Evolutionary conservation across 2,797 vertebrate species (phyloP), one percentile per base, ranked within the genome.

Genomic region (Columba guinea): DNA sequence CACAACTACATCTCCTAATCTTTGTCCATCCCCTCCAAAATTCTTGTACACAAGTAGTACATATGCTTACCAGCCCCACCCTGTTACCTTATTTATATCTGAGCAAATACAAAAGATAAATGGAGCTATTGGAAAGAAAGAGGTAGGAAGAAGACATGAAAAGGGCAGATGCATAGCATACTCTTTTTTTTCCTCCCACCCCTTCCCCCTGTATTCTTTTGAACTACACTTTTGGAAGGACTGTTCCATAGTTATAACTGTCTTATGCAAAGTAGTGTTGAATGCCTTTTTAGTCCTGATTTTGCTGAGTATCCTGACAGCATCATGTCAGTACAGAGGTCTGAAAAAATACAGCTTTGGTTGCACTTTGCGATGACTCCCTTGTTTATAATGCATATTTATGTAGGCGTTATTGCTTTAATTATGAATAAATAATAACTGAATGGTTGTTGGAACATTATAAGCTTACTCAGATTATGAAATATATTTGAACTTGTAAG

Each of bases 121-220:
- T 26, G 14, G 15, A 24, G 27, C 52, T 85, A 32, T 58, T 70
- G 46, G 34, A 30, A 56, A 26, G 53, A 27, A 63, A 49, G 39
- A 44, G 30, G 34, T 55, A 51, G 51, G 26, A 37, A 51, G 28
- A 52, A 59, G 56, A 64, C 5, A 15, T 8, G 26, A 23, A 44
- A 76, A 65, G 39, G 52, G 23, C 14, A 52, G n/a, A n/a, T 56
- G 24, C 13, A 4, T 19, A 44, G 17, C 41, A 44, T 44, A 44
- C 23, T 41, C 6, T 4, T 26, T 35, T 11, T 23, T 46, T 20
- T 11, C 5, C 4, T 4, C 4, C 22, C 4, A 6, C 5, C 16
- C 19, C n/a, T 64, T 49, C 63, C 13, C 13, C 10, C 28, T 67
- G 8, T 28, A 35, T n/a, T 76, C 53, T 81, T 51, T 39, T 48